phyloP scores from a whole-genome alignment of 2,113 vertebrate genomes.

The Oreochromis tanganicae region DNA sequence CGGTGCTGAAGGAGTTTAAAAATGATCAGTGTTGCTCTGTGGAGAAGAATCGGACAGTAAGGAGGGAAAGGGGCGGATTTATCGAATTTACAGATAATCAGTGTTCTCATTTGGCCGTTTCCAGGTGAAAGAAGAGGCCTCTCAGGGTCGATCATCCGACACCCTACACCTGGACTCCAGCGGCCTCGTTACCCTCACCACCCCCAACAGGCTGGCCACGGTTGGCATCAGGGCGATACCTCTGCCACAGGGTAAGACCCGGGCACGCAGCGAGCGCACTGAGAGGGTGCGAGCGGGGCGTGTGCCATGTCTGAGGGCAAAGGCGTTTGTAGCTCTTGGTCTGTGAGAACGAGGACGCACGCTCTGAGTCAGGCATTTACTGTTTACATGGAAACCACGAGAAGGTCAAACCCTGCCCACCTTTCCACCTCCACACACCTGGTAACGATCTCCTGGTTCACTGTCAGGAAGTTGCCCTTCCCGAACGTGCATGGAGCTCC shows the following conservation, averaged over 20 bases:
- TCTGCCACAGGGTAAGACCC: conserved; percentile 77
- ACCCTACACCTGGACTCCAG: conserved; percentile 80
- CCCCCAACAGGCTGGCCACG: conserved; percentile 84
- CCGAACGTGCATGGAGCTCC: neutral
- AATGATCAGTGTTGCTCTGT: accelerated
- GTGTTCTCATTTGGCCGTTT: neutral
- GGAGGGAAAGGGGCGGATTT: neutral
- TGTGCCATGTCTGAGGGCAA: neutral
- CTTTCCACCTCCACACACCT: neutral
- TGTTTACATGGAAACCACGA: neutral
- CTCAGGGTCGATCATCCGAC: conserved; percentile 76
- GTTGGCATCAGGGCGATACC: conserved; percentile 82
- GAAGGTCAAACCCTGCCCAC: neutral
- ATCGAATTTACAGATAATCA: neutral
- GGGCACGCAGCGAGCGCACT: neutral
- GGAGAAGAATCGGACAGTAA: neutral
- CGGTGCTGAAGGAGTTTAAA: neutral
- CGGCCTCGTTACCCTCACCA: conserved; percentile 85
- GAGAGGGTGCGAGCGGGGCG: neutral
- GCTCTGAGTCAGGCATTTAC: neutral
- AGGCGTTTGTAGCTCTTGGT: neutral
- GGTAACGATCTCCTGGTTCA: neutral
- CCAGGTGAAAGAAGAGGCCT: conserved; percentile 77
- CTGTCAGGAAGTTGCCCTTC: neutral
- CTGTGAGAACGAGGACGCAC: neutral